Percentiles rank a stretch among this genome's conserved stretches.
Conservation (phyloP, 2,113 vertebrate species). For the Cebidichthys violaceus region DNA sequence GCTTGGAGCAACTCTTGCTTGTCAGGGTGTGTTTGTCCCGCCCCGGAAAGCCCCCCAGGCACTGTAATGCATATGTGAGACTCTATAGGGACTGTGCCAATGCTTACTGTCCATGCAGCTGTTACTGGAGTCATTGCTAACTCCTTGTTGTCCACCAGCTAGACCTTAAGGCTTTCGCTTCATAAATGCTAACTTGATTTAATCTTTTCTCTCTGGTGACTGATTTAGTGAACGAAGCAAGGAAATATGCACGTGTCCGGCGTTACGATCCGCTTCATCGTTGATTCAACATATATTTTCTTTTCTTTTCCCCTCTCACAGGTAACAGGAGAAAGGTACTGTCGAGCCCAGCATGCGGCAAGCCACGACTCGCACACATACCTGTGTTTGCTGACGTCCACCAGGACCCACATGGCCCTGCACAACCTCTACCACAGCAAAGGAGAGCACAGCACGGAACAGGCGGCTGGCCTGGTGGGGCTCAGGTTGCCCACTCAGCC, state of each 20-base stretch:
- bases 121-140: neutral
- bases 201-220: neutral
- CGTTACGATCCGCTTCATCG: neutral
- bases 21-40: slow-evolving; percentile 60
- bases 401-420: slow-evolving; percentile 86
- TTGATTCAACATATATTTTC: no score
- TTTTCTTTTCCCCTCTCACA: slow-evolving; percentile 17
- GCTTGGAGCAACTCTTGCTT: slow-evolving; percentile 51
- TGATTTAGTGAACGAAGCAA: neutral
- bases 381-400: slow-evolving; percentile 89
- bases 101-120: slow-evolving; percentile 12
- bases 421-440: slow-evolving; percentile 89
- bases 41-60: slow-evolving; percentile 14
- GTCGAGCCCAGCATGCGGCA: slow-evolving; percentile 91
- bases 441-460: slow-evolving; percentile 85
- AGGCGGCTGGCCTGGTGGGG: slow-evolving; percentile 89
- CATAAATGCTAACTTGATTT: neutral
- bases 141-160: slow-evolving; percentile 26
- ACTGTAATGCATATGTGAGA: slow-evolving; percentile 18
- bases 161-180: slow-evolving; percentile 10
- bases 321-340: slow-evolving; percentile 90
- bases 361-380: slow-evolving; percentile 92
- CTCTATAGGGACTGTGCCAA: slow-evolving; percentile 7
- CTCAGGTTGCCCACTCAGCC: slow-evolving; percentile 92
- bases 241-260: neutral